Conservation (phyloP, 2,113 vertebrate genomes). For the Dicentrarchus labrax region DNA sequence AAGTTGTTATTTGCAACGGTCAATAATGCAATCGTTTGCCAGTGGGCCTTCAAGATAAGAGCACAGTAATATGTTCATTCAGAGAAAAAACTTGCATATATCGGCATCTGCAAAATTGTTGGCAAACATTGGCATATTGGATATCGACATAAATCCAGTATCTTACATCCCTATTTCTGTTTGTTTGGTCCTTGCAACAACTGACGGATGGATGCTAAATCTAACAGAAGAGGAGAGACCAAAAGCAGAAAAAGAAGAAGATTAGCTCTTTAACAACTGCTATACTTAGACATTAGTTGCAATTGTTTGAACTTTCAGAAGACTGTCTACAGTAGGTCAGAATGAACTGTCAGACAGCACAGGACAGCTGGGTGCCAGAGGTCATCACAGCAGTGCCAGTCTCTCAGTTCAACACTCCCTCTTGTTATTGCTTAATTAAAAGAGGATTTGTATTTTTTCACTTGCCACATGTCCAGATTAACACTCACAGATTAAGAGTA, state of each 20-base stretch:
- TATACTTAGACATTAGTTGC: neutral
- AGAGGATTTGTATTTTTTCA: conserved; percentile 55
- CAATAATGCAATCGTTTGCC: no score
- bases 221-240: neutral
- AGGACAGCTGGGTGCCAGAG: conserved; percentile 33
- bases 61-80: no score
- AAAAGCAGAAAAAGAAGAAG: neutral
- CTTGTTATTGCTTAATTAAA: conserved; percentile 63
- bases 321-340: neutral
- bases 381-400: conserved; percentile 50
- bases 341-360: conserved; percentile 17
- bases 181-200: neutral
- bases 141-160: no score
- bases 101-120: no score
- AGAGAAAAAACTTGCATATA: no score
- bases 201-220: neutral
- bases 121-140: no score
- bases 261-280: neutral
- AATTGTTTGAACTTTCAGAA: conserved; percentile 5
- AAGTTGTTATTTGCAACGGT: no score
- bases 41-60: no score
- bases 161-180: neutral
- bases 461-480: conserved; percentile 48
- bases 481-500: conserved; percentile 4
- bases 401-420: conserved; percentile 22